A percentile compares a stretch with the other conserved stretches of the same genome.
These are phyloP conservation scores for Esox lucius DNA, from an alignment of 2,797 vertebrate species.

Conservation along the genomic window DNA sequence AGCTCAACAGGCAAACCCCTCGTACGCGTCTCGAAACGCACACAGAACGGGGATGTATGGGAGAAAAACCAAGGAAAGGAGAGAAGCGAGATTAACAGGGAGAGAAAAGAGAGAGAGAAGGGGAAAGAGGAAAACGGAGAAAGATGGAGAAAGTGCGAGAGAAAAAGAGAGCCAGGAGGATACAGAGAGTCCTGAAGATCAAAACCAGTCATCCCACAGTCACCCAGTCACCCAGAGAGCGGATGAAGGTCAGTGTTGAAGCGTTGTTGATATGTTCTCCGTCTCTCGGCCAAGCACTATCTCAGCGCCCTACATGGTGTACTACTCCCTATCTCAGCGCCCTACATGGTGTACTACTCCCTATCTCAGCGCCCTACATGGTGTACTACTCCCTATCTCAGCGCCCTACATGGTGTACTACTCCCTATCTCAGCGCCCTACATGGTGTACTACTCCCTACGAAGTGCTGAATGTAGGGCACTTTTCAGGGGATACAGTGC, in stretches of 20 bases:
- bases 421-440: too few species aligned
- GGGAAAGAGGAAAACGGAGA: background rate
- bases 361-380: too few species aligned
- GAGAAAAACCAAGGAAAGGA: background rate
- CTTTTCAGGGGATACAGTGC: too few species aligned
- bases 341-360: too few species aligned
- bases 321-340: too few species aligned
- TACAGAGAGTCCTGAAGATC: background rate
- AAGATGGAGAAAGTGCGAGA: slow-evolving; percentile 1
- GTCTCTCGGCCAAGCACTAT: too few species aligned
- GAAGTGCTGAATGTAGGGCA: too few species aligned
- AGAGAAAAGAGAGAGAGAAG: slow-evolving; percentile 1
- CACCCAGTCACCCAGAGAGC: slow-evolving; percentile 33
- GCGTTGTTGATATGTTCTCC: slow-evolving; percentile 24
- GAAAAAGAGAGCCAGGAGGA: background rate
- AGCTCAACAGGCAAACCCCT: background rate
- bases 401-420: too few species aligned
- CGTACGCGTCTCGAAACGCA: background rate
- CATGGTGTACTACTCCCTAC: too few species aligned
- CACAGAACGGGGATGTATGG: background rate
- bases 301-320: too few species aligned
- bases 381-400: too few species aligned
- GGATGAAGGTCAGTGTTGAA: slow-evolving; percentile 49
- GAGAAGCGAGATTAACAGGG: too few species aligned
- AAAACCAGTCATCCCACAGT: background rate